Evolutionary conservation across 2,113 vertebrate genomes (phyloP).

Genomic region (Ivindomyrus marchei): DNA sequence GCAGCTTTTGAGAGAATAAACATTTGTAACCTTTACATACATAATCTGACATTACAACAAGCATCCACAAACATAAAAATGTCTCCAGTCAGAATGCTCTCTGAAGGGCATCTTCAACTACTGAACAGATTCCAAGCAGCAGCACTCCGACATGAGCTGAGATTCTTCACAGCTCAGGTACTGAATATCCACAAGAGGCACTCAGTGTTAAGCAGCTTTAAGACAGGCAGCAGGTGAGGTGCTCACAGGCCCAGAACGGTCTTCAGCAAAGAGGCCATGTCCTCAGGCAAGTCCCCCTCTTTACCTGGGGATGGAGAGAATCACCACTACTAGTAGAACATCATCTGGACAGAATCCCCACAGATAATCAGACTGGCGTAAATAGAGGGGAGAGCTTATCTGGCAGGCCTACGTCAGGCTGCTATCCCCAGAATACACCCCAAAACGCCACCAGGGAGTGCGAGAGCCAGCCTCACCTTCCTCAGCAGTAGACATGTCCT

Average conservation of each 20-base stretch:
- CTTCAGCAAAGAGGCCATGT: slow-evolving; percentile 90
- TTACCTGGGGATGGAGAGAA: slow-evolving; percentile 57
- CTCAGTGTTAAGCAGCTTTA: neutral
- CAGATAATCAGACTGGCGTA: neutral
- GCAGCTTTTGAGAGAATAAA: neutral
- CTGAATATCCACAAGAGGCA: neutral
- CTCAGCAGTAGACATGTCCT: slow-evolving; percentile 86
- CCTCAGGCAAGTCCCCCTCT: slow-evolving; percentile 76
- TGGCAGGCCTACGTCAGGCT: neutral
- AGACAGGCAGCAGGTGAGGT: neutral
- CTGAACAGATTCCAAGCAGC: neutral
- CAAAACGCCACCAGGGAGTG: neutral
- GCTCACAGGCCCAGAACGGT: slow-evolving; percentile 80
- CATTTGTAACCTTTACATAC: neutral
- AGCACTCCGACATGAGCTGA: neutral
- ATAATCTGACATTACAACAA: neutral
- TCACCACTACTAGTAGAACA: neutral
- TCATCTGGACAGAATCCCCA: neutral
- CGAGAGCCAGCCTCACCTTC: slow-evolving; percentile 57
- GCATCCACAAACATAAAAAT: neutral
- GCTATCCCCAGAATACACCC: neutral
- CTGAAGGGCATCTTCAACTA: neutral
- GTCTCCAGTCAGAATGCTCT: neutral
- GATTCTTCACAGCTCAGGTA: neutral
- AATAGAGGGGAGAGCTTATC: neutral